These are phyloP conservation scores for Loris lydekkerianus DNA, from an alignment of 2,797 vertebrate species.

Conservation along the genomic window DNA sequence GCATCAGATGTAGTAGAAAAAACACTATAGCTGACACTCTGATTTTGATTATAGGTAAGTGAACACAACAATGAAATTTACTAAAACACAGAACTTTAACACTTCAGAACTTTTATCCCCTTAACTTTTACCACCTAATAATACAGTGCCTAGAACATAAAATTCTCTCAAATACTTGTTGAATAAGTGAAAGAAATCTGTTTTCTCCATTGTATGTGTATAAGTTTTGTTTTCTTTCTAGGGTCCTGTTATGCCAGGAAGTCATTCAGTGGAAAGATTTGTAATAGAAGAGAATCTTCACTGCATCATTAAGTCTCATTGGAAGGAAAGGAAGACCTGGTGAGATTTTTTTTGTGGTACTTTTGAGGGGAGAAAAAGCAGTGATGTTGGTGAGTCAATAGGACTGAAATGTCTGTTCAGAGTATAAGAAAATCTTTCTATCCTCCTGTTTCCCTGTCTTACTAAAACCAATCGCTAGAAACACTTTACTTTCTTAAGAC, in stretches of 20 bases:
- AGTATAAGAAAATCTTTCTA: not conserved
- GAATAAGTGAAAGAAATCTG: constrained; percentile 48
- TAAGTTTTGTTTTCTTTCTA: constrained; percentile 82
- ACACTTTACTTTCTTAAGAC: constrained; percentile 12
- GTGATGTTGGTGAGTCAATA: constrained; percentile 6
- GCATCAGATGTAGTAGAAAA: not conserved
- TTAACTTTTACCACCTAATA: not conserved
- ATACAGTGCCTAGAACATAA: not conserved
- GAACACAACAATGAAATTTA: not conserved
- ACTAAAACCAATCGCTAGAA: not conserved
- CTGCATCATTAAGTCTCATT: constrained; percentile 97
- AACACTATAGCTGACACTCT: not conserved
- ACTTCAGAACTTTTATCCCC: not conserved
- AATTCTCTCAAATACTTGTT: not conserved
- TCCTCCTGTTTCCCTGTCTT: not conserved
- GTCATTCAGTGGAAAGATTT: constrained; percentile 98
- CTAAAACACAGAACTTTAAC: not conserved
- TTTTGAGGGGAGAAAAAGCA: not conserved
- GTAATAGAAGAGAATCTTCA: constrained; percentile 99
- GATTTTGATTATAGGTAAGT: not conserved
- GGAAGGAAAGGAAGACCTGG: constrained; percentile 98
- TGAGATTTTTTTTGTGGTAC: constrained; percentile 82
- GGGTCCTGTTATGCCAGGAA: constrained; percentile 99
- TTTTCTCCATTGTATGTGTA: not conserved
- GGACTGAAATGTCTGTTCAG: not conserved